These are phyloP conservation scores for Chaetodon auriga DNA, from an alignment of 2,113 vertebrate species.

Conservation along the genomic window DNA sequence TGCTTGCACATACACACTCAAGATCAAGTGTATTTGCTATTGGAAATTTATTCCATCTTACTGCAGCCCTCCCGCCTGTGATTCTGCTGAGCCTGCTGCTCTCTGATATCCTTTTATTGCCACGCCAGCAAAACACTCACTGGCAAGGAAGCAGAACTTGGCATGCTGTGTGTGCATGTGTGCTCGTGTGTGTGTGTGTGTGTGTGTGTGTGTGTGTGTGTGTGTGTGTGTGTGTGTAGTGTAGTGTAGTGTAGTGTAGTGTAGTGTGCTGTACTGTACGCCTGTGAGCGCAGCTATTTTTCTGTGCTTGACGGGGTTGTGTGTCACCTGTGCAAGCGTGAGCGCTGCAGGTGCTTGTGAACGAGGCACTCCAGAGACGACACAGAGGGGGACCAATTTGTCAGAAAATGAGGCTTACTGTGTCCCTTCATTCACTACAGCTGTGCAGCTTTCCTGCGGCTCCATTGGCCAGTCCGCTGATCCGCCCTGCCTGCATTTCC, in stretches of 20 bases:
- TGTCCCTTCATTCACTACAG: slow-evolving; percentile 38
- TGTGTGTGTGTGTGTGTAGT: too few species aligned
- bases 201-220: slow-evolving; percentile 8
- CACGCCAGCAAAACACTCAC: slow-evolving; percentile 74
- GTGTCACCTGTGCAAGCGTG: slow-evolving; percentile 22
- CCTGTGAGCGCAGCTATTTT: neutral
- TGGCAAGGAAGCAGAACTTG: slow-evolving; percentile 19
- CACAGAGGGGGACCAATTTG: slow-evolving; percentile 24
- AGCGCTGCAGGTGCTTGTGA: slow-evolving; percentile 42
- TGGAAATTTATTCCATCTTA: slow-evolving; percentile 70
- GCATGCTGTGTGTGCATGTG: neutral
- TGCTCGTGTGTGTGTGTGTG: slow-evolving; percentile 3
- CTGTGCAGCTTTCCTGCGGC: slow-evolving; percentile 6
- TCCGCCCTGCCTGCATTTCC: neutral
- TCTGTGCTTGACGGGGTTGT: slow-evolving; percentile 16
- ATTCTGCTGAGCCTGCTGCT: slow-evolving; percentile 79
- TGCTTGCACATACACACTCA: slow-evolving; percentile 4
- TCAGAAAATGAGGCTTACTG: slow-evolving; percentile 35
- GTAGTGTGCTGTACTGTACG: too few species aligned
- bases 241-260: too few species aligned
- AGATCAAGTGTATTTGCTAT: slow-evolving; percentile 40
- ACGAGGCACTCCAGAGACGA: slow-evolving; percentile 34
- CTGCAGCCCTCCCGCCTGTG: slow-evolving; percentile 39
- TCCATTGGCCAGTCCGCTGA: neutral
- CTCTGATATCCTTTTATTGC: slow-evolving; percentile 77